Conservation (phyloP, 1,140 invertebrate genomes). For the Periplaneta americana region DNA sequence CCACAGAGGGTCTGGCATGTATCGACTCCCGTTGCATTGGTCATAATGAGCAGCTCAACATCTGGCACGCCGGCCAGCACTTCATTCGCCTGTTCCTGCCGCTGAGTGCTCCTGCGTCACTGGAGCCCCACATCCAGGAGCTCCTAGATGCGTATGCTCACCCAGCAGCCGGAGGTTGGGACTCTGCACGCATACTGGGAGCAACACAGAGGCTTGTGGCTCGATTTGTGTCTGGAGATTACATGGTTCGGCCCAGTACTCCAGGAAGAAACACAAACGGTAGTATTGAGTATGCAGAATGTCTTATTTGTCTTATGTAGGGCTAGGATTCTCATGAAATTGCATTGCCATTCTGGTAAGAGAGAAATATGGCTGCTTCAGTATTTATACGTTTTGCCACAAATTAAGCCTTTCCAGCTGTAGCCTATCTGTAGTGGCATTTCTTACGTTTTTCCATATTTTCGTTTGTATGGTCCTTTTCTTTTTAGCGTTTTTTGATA, state of each 20-base stretch:
- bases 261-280: background rate
- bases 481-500: no score
- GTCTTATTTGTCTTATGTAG: no score
- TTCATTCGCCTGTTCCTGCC: constrained; percentile 40
- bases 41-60: constrained; percentile 41
- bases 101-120: constrained; percentile 33
- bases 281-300: no score
- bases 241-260: constrained; percentile 22
- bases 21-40: constrained; percentile 32
- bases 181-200: constrained; percentile 28
- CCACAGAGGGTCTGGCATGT: background rate
- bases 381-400: no score
- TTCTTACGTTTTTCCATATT: no score
- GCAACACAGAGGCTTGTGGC: constrained; percentile 31
- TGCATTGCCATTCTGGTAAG: no score
- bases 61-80: constrained; percentile 39
- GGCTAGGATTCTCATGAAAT: no score
- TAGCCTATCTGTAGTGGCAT: no score
- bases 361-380: no score
- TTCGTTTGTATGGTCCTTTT: no score
- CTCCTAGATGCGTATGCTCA: constrained; percentile 32
- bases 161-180: constrained; percentile 23
- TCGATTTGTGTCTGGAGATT: constrained; percentile 32
- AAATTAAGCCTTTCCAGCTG: no score
- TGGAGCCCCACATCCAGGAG: constrained; percentile 30